These are phyloP conservation scores for Molanna angustata DNA, from an alignment of 2,888 invertebrate genomes.

Conservation along the genomic window DNA sequence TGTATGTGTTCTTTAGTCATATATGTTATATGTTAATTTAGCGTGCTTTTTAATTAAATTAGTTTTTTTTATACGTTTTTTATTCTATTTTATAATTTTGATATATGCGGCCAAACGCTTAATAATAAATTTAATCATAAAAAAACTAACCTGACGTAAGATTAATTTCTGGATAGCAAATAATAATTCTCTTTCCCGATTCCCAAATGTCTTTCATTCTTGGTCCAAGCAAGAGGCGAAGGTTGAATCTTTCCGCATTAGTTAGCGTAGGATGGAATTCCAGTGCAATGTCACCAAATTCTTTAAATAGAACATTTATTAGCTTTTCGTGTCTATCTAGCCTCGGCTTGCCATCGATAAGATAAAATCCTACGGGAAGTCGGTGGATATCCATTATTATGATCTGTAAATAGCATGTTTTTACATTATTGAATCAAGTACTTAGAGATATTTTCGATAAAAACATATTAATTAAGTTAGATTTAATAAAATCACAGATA, in stretches of 20 bases:
- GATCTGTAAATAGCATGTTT: too few relatives aligned
- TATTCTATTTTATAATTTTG: too few relatives aligned
- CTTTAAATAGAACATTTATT: conserved; percentile 48
- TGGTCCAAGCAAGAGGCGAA: conserved; percentile 40
- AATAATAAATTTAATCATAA: too few relatives aligned
- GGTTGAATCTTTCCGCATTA: conserved; percentile 11
- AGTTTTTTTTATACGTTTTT: too few relatives aligned
- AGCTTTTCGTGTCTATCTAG: conserved; percentile 49
- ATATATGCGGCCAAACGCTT: too few relatives aligned
- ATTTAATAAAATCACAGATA: background rate
- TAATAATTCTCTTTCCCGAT: conserved; percentile 50
- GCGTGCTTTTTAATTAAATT: too few relatives aligned
- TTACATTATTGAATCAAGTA: too few relatives aligned
- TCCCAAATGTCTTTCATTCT: conserved; percentile 50
- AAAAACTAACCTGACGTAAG: too few relatives aligned
- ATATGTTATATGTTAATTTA: too few relatives aligned
- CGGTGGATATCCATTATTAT: conserved; percentile 82
- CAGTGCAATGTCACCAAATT: conserved; percentile 53
- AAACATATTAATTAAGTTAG: background rate
- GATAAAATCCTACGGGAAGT: conserved; percentile 69
- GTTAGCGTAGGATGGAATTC: conserved; percentile 38
- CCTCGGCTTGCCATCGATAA: conserved; percentile 33
- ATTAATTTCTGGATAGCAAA: conserved; percentile 53
- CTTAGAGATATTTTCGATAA: too few relatives aligned
- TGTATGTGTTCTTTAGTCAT: too few relatives aligned